Conservation (phyloP, 1,140 invertebrate genomes). For the Platyscapa corneri region DNA sequence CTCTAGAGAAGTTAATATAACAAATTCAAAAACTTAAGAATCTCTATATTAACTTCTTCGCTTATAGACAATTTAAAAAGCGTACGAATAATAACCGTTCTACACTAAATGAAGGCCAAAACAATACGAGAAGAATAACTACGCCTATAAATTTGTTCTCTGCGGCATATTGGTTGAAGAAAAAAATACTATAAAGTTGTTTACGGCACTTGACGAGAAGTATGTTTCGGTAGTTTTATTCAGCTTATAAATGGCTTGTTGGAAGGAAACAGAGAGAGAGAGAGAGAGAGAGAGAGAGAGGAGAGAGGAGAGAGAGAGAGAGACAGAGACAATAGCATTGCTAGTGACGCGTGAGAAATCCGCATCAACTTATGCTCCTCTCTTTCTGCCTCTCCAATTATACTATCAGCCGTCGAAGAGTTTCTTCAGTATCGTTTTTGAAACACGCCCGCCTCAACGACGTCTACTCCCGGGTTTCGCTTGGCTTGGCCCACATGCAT, state of each 20-base stretch:
- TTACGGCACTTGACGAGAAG: neutral
- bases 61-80: neutral
- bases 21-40: neutral
- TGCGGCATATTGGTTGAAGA: neutral
- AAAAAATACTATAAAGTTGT: conserved; percentile 8
- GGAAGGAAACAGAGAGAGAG: neutral
- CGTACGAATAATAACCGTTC: neutral
- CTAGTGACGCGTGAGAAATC: conserved; percentile 13
- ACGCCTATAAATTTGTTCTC: neutral
- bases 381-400: neutral
- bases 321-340: neutral
- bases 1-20: neutral
- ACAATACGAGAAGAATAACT: neutral
- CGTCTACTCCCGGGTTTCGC: conserved; percentile 16
- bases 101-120: neutral
- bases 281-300: neutral
- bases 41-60: neutral
- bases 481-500: neutral
- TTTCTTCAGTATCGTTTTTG: conserved; percentile 29
- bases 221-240: conserved; percentile 27
- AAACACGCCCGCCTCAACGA: conserved; percentile 4
- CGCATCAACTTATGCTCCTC: neutral
- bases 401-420: conserved; percentile 13
- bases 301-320: neutral
- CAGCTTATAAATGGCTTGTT: conserved; percentile 55